These are phyloP conservation scores for Malachius bipustulatus DNA, from an alignment of 2,888 invertebrate genomes.

Conservation along the genomic window DNA sequence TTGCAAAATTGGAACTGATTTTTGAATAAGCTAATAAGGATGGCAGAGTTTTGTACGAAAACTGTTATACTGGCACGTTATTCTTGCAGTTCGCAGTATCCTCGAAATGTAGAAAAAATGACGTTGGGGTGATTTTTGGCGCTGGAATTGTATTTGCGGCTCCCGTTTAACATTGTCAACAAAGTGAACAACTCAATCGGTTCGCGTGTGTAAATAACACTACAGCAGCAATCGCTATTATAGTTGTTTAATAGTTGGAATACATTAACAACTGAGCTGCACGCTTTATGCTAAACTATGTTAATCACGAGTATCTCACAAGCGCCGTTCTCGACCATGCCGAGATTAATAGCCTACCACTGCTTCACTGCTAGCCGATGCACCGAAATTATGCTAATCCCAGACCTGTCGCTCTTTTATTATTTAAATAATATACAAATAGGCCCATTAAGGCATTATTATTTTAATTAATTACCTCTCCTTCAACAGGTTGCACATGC, in stretches of 20 bases:
- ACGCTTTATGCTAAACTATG: conserved; percentile 32
- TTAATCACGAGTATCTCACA: conserved; percentile 24
- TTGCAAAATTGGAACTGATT: too few relatives aligned
- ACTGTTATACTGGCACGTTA: too few relatives aligned
- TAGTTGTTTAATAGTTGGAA: conserved; percentile 27
- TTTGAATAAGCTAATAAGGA: too few relatives aligned
- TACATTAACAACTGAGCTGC: conserved; percentile 27
- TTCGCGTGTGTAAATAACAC: conserved; percentile 2
- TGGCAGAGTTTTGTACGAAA: too few relatives aligned
- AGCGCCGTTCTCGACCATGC: too few relatives aligned
- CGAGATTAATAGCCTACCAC: conserved; percentile 20
- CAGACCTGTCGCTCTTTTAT: conserved; percentile 25
- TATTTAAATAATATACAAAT: conserved; percentile 26
- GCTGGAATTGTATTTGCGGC: too few relatives aligned
- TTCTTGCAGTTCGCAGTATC: too few relatives aligned
- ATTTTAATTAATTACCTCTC: conserved; percentile 25
- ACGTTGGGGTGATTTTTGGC: too few relatives aligned
- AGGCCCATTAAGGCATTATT: conserved; percentile 26
- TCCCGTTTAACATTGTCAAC: too few relatives aligned
- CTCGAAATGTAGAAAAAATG: too few relatives aligned
- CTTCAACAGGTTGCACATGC: not conserved
- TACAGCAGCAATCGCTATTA: conserved; percentile 25
- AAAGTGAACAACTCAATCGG: too few relatives aligned
- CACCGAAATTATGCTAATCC: conserved; percentile 15
- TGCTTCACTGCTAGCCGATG: conserved; percentile 16